These are phyloP conservation scores for Actinemys pallida DNA, from an alignment of 2,113 vertebrate species.

Conservation along the genomic window DNA sequence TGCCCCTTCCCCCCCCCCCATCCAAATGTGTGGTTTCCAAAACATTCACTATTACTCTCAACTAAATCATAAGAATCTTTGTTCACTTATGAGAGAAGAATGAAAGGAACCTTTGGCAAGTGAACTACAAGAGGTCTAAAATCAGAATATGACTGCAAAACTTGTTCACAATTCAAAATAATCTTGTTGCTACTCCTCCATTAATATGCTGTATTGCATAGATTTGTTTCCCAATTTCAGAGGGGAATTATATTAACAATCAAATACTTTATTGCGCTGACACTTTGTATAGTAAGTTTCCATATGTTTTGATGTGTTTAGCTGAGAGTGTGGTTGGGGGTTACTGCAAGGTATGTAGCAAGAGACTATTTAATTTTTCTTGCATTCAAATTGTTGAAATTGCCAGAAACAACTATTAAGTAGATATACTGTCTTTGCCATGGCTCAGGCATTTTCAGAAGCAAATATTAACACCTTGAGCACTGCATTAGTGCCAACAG, in stretches of 20 bases:
- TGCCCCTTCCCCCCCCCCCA: no score
- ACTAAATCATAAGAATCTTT: not conserved
- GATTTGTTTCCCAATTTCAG: not conserved
- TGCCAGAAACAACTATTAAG: not conserved
- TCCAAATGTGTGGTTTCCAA: not conserved
- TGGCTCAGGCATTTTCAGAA: not conserved
- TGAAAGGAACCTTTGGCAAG: not conserved
- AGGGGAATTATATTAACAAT: not conserved
- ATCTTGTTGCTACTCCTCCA: fast-evolving
- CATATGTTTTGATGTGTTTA: not conserved
- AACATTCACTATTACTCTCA: no score
- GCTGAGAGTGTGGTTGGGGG: not conserved
- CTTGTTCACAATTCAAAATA: not conserved
- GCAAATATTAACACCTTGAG: fast-evolving
- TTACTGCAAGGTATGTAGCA: not conserved
- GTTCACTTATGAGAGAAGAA: not conserved
- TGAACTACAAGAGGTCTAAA: not conserved
- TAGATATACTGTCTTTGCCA: not conserved
- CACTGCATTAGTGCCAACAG: not conserved
- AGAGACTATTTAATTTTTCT: no score
- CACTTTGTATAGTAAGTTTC: not conserved
- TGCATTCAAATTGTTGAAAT: not conserved
- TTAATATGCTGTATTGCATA: fast-evolving
- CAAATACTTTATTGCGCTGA: not conserved
- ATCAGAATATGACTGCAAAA: not conserved